Percentiles rank a stretch among this genome's conserved stretches.
phyloP scores from a whole-genome alignment of 1,140 invertebrate species.

The Macrotrachela quadricornifera region DNA sequence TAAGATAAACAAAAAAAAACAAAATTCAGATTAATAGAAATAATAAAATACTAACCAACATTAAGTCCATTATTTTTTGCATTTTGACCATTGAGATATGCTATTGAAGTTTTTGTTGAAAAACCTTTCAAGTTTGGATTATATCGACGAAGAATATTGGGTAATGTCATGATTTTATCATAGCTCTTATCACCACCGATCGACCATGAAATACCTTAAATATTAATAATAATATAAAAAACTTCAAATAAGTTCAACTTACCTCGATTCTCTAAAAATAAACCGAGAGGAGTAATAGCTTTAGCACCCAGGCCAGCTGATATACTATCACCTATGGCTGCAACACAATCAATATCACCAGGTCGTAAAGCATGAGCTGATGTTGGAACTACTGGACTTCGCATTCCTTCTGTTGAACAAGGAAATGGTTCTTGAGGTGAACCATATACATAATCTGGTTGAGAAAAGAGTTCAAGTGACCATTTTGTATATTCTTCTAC shows the following conservation, averaged over 20 bases:
- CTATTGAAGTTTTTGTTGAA: slow-evolving; percentile 13
- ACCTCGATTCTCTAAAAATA: background rate
- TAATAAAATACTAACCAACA: too few species aligned
- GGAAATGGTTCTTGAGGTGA: too few species aligned
- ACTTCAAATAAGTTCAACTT: background rate
- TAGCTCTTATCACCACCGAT: background rate
- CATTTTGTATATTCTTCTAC: too few species aligned
- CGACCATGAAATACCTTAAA: background rate
- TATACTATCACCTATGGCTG: slow-evolving; percentile 53
- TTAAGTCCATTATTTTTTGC: too few species aligned
- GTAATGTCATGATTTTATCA: slow-evolving; percentile 6
- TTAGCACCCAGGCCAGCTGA: slow-evolving; percentile 10
- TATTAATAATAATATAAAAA: background rate
- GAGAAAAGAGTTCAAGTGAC: too few species aligned
- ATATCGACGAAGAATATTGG: slow-evolving; percentile 22
- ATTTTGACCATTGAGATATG: background rate
- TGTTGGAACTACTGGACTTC: too few species aligned
- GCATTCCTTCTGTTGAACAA: too few species aligned
- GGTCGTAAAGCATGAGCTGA: slow-evolving; percentile 41
- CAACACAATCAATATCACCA: slow-evolving; percentile 52
- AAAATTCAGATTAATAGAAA: too few species aligned
- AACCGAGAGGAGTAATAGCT: slow-evolving; percentile 3
- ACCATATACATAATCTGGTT: too few species aligned
- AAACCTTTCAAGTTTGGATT: slow-evolving; percentile 24
- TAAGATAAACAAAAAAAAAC: too few species aligned